Conservation (phyloP, 1,140 invertebrate species). For the Papilio glaucus region DNA sequence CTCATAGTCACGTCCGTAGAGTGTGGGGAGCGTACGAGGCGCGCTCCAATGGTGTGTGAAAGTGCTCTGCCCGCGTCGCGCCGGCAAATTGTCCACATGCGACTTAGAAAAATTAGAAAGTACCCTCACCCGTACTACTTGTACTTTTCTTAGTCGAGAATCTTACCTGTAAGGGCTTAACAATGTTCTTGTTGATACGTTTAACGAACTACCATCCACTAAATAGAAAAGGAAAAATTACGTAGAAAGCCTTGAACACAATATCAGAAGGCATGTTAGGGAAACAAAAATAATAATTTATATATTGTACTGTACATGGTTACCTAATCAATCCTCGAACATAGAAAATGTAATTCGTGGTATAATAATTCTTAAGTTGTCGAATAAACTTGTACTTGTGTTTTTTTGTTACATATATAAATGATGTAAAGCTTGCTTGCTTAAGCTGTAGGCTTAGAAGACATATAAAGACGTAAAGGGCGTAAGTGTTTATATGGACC, state of each 20-base stretch:
- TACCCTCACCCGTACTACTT: not conserved
- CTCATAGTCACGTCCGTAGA: not conserved
- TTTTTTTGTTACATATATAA: not conserved
- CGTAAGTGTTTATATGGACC: not conserved
- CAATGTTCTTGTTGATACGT: not conserved
- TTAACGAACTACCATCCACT: too few relatives aligned
- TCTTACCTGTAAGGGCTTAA: slow-evolving; percentile 2
- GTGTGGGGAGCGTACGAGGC: not conserved
- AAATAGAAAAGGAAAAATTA: not conserved
- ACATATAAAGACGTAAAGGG: not conserved
- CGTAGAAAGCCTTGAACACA: not conserved
- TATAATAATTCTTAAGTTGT: too few relatives aligned
- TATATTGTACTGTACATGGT: too few relatives aligned
- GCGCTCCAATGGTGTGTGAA: slow-evolving; percentile 23
- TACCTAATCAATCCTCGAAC: too few relatives aligned
- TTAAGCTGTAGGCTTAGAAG: not conserved
- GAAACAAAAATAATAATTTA: too few relatives aligned
- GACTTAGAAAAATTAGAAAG: slow-evolving; percentile 27
- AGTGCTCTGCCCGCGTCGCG: not conserved
- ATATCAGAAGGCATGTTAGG: too few relatives aligned
- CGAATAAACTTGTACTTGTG: not conserved
- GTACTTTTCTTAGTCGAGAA: not conserved
- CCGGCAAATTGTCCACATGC: slow-evolving; percentile 19
- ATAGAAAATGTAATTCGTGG: too few relatives aligned
- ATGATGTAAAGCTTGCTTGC: not conserved